phyloP scores from a whole-genome alignment of 2,888 invertebrate species.

The Oscheius sp. region DNA sequence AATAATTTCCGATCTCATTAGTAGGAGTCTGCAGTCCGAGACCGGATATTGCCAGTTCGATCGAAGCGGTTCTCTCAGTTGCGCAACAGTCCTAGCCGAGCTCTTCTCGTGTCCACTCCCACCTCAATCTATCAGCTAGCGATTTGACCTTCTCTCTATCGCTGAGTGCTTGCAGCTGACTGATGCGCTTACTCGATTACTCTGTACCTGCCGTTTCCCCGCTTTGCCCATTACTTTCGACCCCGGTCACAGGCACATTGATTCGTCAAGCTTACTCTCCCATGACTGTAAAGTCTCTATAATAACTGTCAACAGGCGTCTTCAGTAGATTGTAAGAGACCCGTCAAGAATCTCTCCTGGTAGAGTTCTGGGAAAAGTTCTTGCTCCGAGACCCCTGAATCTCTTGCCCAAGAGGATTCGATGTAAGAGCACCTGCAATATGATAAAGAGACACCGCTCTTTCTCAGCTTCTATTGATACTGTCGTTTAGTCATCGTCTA shows the following conservation, averaged over 20 bases:
- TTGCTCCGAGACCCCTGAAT: no score
- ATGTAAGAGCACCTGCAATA: no score
- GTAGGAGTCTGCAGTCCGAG: neutral
- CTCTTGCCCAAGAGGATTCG: no score
- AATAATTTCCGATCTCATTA: neutral
- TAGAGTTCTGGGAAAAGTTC: no score
- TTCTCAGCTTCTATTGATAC: neutral
- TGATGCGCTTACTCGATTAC: slow-evolving; percentile 37
- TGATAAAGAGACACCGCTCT: neutral
- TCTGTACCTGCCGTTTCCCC: slow-evolving; percentile 3
- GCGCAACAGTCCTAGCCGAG: no score
- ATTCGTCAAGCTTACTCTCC: no score
- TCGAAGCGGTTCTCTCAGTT: no score
- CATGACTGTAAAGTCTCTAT: no score
- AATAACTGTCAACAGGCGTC: neutral
- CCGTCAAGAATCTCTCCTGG: no score
- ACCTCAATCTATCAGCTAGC: slow-evolving; percentile 6
- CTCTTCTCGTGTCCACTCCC: neutral
- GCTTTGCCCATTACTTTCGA: slow-evolving; percentile 27
- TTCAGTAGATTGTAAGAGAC: neutral
- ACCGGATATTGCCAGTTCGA: no score
- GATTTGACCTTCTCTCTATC: slow-evolving; percentile 18
- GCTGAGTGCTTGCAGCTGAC: slow-evolving; percentile 18
- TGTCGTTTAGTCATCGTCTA: no score
- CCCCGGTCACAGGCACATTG: slow-evolving; percentile 19